These are phyloP conservation scores for Entelurus aequoreus DNA, from an alignment of 2,113 vertebrate genomes.

Conservation along the genomic window DNA sequence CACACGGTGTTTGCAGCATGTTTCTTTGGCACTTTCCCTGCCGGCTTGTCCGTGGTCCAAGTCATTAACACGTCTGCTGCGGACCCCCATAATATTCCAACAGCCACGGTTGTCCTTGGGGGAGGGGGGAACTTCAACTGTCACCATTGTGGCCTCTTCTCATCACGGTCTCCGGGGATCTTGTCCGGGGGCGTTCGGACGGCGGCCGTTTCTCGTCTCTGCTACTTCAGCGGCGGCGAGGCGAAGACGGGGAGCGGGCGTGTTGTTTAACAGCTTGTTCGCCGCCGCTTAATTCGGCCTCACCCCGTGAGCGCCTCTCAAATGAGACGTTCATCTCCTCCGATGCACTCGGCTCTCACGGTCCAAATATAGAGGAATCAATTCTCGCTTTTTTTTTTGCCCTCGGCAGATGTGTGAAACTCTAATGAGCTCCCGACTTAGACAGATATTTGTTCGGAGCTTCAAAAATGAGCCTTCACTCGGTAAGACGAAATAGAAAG, in stretches of 20 bases:
- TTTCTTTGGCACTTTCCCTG: conserved; percentile 65
- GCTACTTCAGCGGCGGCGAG: conserved; percentile 2
- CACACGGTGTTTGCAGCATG: conserved; percentile 60
- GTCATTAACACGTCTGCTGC: conserved; percentile 64
- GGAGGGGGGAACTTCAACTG: conserved; percentile 23
- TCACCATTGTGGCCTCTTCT: conserved; percentile 31
- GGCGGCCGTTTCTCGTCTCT: conserved; percentile 25
- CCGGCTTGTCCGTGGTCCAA: conserved; percentile 62
- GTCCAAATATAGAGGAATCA: conserved; percentile 43
- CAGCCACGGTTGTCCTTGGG: conserved; percentile 21
- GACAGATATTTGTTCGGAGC: conserved; percentile 39
- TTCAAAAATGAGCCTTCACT: conserved; percentile 12
- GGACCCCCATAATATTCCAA: conserved; percentile 56
- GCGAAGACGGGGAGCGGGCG: background rate
- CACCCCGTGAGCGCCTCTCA: conserved; percentile 29
- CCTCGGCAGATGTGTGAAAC: conserved; percentile 26
- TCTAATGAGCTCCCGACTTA: conserved; percentile 50
- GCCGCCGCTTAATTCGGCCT: conserved; percentile 56
- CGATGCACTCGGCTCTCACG: conserved; percentile 34
- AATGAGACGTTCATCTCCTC: conserved; percentile 43
- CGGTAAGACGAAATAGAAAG: conserved; percentile 11
- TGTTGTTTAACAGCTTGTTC: conserved; percentile 61
- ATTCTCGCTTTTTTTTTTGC: conserved; percentile 13
- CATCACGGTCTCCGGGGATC: conserved; percentile 31
- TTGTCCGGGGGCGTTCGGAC: conserved; percentile 8